Conservation (phyloP, 2,888 invertebrate genomes). For the Tanytarsus gracilentus region DNA sequence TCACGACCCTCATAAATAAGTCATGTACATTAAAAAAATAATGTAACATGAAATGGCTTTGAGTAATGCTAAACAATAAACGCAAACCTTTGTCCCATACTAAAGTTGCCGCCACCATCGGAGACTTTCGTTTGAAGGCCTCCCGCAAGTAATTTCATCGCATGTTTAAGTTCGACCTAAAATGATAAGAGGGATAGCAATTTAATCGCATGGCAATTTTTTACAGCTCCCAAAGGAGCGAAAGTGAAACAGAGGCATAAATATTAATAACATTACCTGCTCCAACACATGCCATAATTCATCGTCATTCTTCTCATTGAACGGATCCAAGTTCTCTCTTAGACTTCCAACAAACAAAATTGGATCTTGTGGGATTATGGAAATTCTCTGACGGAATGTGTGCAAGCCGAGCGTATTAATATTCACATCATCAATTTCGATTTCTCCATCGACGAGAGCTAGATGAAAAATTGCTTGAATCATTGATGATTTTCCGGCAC, state of each 20-base stretch:
- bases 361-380: slow-evolving; percentile 64
- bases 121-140: slow-evolving; percentile 57
- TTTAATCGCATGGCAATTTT: neutral
- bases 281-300: slow-evolving; percentile 61
- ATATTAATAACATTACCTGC: slow-evolving; percentile 44
- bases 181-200: slow-evolving; percentile 37
- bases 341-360: slow-evolving; percentile 58
- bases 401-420: slow-evolving; percentile 45
- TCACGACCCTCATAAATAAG: too few relatives aligned
- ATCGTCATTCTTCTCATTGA: slow-evolving; percentile 52
- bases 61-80: slow-evolving; percentile 60
- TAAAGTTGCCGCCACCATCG: slow-evolving; percentile 66
- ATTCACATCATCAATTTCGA: slow-evolving; percentile 48
- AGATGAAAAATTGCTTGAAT: slow-evolving; percentile 50
- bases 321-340: slow-evolving; percentile 65
- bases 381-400: slow-evolving; percentile 55
- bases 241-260: slow-evolving; percentile 30
- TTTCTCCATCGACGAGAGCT: slow-evolving; percentile 45
- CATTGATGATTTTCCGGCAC: slow-evolving; percentile 50
- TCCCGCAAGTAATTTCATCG: slow-evolving; percentile 47
- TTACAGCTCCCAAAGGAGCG: slow-evolving; percentile 36
- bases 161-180: slow-evolving; percentile 65
- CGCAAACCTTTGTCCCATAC: slow-evolving; percentile 66
- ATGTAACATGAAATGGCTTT: slow-evolving; percentile 50
- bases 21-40: too few relatives aligned